Evolutionary conservation across 2,797 vertebrate species (phyloP), one percentile per base, ranked within the genome.

Genomic region (Clarias fuscus): DNA sequence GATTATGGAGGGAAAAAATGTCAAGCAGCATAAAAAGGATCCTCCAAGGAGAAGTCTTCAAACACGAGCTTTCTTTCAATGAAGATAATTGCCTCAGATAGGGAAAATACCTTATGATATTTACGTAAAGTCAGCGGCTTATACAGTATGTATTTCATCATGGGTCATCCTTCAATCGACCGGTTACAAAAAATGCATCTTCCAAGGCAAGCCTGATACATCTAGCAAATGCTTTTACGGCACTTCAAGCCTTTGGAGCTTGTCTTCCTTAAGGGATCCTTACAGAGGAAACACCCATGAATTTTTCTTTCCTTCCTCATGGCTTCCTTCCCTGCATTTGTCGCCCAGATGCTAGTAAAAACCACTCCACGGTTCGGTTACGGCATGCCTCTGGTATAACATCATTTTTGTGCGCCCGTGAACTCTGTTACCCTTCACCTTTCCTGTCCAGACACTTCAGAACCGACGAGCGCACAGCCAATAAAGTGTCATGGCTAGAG

Each of bases 331-430:
- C 48, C 37, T 3, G 61, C 53, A 48, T 88, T 87, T 64, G 79
- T 86, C 56, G 20, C 70, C 73, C 88, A 90, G 87, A 90, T 85
- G 89, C 87, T 67, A 56, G 43, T 62, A 78, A 86, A 79, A 62
- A 40, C 8, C 53, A 59, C 58, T 20, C 27, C 53, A 75, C 56
- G 37, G 67, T 72, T 61, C 56, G 37, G 67, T 72, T 61, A 62
- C 48, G 40, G 80, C 79, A 84, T 89, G 43, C 40, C 71, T 70
- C 48, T 68, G 15, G 14, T n/a, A 64, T 84, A 87, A 80, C 86
- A 58, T 89, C 89, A 88, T 71, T 48, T 43, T 59, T 71, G 58
- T 64, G 30, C 73, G 75, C 70, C 24, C 62, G 22, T 76, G 77
- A 59, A 78, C 87, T 81, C 77, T 84, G 33, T 62, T 80, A 11